Base-by-base conservation (phyloP, 2,797 vertebrate species). In the Chelon labrosus region DNA sequence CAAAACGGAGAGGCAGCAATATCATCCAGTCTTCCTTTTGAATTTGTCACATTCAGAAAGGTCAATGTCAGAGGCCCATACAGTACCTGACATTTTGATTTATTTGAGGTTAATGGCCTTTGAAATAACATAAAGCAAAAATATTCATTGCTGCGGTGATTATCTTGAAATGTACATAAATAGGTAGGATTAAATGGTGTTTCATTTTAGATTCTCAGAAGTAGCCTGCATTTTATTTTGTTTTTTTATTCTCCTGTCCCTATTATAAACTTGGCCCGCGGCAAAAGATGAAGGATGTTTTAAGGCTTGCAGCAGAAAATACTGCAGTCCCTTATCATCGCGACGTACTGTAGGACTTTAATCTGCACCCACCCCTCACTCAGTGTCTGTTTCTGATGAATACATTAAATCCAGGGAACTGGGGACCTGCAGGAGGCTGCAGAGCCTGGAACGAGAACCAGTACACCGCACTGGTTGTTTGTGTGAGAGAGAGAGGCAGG, bases 1-100 rank as follows among this genome's bases (percentile, higher is more conserved):
- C 76, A 77, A 72, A 77, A 58, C 4, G 37, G 75, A 90, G 65
- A 84, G 77, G 83, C 88, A 89, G 91, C 93, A 94, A 92, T 92
- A 92, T 88, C 79, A 83, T 77, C 20, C 38, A 91, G 92, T 92
- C 92, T 94, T 94, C 93, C 92, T 82, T 88, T 82, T 56, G 49
- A 84, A 87, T 80, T 70, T 46, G 49, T 81, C 75, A 74, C 60
- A 65, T 61, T 73, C 63, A 83, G 51, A 65, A 70, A 70, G 63
- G 61, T 82, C 51, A 81, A 79, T 55, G 53, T 69, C 46, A 65
- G 35, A 81, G 17, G 51, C 56, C 78, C 58, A 76, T 46, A 70
- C 39, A 35, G 31, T 35, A 46, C 44, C 42, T 50, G 68, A 80
- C 19, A 55, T 61, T 58, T 80, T 17, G 65, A 72, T 79, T 79